A percentile compares a stretch with the other conserved stretches of the same genome.
These are phyloP conservation scores for Cistogaster globosa DNA, from an alignment of 2,888 invertebrate species.

Conservation along the genomic window DNA sequence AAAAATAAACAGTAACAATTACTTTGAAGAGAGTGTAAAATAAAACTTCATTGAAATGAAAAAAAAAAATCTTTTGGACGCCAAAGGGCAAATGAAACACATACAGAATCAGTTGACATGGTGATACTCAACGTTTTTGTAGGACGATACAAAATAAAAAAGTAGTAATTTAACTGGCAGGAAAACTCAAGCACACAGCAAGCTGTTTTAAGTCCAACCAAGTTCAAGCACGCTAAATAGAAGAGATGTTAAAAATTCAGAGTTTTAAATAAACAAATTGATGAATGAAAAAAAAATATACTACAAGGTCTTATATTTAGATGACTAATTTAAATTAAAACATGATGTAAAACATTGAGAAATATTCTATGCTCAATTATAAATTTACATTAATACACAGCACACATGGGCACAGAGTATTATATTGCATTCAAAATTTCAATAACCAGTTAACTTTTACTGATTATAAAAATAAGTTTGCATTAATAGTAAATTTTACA, in stretches of 20 bases:
- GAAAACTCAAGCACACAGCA: constrained; percentile 48
- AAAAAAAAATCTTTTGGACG: constrained; percentile 75
- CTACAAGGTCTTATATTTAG: too few species aligned
- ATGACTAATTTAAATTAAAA: too few species aligned
- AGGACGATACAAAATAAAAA: constrained; percentile 27
- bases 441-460: too few species aligned
- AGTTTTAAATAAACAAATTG: constrained; percentile 7
- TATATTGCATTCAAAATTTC: too few species aligned
- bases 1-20: constrained; percentile 49
- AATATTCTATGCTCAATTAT: too few species aligned
- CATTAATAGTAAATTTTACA: too few species aligned
- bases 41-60: constrained; percentile 64
- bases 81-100: constrained; percentile 73
- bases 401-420: too few species aligned
- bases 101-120: constrained; percentile 50
- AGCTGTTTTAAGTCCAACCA: constrained; percentile 60
- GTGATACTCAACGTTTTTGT: constrained; percentile 56
- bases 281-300: too few species aligned
- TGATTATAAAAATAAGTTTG: too few species aligned
- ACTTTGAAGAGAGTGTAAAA: constrained; percentile 47
- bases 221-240: constrained; percentile 37
- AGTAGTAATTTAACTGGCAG: constrained; percentile 34
- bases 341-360: too few species aligned
- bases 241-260: constrained; percentile 26
- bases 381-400: too few species aligned